Evolutionary conservation across 2,797 vertebrate genomes (phyloP).

Genomic region (Enteromius afrohamiltoni): DNA sequence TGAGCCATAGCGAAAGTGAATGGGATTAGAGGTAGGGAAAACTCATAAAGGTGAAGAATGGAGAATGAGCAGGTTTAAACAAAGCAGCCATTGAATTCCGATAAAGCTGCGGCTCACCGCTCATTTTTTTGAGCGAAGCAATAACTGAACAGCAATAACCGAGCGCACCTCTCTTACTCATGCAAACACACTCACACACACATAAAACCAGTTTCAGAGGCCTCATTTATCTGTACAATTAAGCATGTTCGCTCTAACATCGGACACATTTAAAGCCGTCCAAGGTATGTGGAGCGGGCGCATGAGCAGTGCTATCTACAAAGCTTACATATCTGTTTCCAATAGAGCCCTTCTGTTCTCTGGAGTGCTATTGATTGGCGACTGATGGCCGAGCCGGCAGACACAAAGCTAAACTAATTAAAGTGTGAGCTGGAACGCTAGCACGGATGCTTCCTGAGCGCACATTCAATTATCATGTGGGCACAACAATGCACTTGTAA

Average conservation of each 20-base stretch:
- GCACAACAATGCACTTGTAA: slow-evolving; percentile 53
- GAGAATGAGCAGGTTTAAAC: slow-evolving; percentile 51
- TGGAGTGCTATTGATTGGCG: slow-evolving; percentile 65
- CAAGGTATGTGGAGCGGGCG: slow-evolving; percentile 23
- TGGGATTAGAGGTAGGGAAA: slow-evolving; percentile 41
- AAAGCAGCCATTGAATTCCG: slow-evolving; percentile 60
- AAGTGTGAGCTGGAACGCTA: slow-evolving; percentile 69
- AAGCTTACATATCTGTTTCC: slow-evolving; percentile 69
- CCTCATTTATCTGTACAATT: slow-evolving; percentile 67
- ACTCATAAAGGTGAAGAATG: slow-evolving; percentile 59
- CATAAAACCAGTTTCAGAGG: slow-evolving; percentile 30
- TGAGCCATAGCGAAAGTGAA: slow-evolving; percentile 39
- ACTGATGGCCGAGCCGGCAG: slow-evolving; percentile 67
- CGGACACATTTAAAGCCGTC: slow-evolving; percentile 47
- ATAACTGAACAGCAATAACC: slow-evolving; percentile 47
- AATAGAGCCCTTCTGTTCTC: slow-evolving; percentile 69
- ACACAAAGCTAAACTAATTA: slow-evolving; percentile 75
- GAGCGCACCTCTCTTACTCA: slow-evolving; percentile 15
- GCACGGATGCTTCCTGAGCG: slow-evolving; percentile 66
- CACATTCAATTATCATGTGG: slow-evolving; percentile 66
- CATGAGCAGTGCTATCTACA: slow-evolving; percentile 49
- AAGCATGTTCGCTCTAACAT: slow-evolving; percentile 54
- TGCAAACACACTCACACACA: slow-evolving; percentile 43
- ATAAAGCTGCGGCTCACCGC: slow-evolving; percentile 28
- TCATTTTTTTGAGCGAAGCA: slow-evolving; percentile 33